Evolutionary conservation across 2,888 invertebrate genomes (phyloP).

Genomic region (Philereme transversata): DNA sequence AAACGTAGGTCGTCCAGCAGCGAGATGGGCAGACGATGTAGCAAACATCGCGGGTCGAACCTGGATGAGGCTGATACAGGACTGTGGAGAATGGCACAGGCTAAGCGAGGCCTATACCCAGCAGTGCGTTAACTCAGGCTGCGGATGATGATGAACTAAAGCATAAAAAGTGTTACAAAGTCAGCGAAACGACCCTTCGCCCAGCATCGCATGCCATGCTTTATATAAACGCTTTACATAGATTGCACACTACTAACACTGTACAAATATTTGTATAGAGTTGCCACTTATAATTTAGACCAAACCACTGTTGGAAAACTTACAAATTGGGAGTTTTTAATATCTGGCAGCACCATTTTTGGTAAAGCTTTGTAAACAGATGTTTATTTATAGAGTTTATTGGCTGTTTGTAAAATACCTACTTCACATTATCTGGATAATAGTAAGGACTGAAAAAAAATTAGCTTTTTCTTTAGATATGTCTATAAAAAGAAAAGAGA

Average conservation of each 20-base stretch:
- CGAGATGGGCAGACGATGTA: too few relatives aligned
- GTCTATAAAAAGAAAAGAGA: too few relatives aligned
- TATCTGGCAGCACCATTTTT: conserved; percentile 30
- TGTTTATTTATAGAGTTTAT: conserved; percentile 15
- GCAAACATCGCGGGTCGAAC: too few relatives aligned
- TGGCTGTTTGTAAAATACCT: not conserved
- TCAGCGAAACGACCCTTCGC: conserved; percentile 21
- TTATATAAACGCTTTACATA: conserved; percentile 21
- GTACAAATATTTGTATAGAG: conserved; percentile 13
- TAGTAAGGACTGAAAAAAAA: too few relatives aligned
- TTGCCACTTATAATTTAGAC: conserved; percentile 26
- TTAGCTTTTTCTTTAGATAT: too few relatives aligned
- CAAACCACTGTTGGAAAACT: not conserved
- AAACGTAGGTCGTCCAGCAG: too few relatives aligned
- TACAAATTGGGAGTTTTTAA: conserved; percentile 15
- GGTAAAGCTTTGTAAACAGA: conserved; percentile 14
- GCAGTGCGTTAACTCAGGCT: too few relatives aligned
- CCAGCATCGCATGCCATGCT: conserved; percentile 28
- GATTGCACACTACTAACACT: conserved; percentile 33
- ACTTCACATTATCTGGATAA: too few relatives aligned
- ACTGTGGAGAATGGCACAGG: too few relatives aligned
- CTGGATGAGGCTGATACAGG: too few relatives aligned
- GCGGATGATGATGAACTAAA: not conserved
- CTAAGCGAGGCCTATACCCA: too few relatives aligned
- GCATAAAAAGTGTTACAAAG: conserved; percentile 25